Percentiles rank a stretch among this genome's conserved stretches.
Conservation (phyloP, 2,888 invertebrate genomes). For the Ceratothoa steindachneri region DNA sequence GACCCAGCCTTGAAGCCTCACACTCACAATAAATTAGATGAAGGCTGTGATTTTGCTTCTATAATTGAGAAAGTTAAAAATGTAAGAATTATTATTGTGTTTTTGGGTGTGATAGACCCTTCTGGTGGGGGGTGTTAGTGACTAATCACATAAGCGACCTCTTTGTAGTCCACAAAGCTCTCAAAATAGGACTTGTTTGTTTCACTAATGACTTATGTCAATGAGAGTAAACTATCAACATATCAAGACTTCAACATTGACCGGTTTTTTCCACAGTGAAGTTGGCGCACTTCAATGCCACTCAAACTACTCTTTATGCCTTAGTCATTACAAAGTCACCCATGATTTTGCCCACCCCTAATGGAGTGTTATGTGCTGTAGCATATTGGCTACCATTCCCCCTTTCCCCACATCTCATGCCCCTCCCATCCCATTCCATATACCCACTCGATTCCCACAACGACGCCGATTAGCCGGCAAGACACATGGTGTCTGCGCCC, state of each 20-base stretch:
- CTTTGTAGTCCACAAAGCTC: too few relatives aligned
- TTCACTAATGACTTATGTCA: too few relatives aligned
- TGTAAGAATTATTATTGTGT: slow-evolving; percentile 60
- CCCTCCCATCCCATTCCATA: not conserved
- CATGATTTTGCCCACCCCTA: too few relatives aligned
- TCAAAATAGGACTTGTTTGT: too few relatives aligned
- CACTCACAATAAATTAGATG: slow-evolving; percentile 31
- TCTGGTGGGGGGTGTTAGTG: not conserved
- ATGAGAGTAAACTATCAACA: too few relatives aligned
- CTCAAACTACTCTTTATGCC: too few relatives aligned
- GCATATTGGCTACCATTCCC: not conserved
- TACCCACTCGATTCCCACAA: not conserved
- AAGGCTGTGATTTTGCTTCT: slow-evolving; percentile 69
- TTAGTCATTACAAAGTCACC: too few relatives aligned
- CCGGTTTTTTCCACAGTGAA: too few relatives aligned
- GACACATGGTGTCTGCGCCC: not conserved
- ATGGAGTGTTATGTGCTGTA: too few relatives aligned
- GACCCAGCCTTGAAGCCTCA: not conserved
- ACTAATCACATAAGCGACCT: too few relatives aligned
- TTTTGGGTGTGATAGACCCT: not conserved
- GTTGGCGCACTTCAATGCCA: too few relatives aligned
- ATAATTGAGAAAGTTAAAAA: slow-evolving; percentile 91
- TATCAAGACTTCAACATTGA: too few relatives aligned
- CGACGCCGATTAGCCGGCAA: not conserved
- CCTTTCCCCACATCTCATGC: not conserved